Conservation (phyloP, 2,113 vertebrate genomes). For the Tapirus terrestris region DNA sequence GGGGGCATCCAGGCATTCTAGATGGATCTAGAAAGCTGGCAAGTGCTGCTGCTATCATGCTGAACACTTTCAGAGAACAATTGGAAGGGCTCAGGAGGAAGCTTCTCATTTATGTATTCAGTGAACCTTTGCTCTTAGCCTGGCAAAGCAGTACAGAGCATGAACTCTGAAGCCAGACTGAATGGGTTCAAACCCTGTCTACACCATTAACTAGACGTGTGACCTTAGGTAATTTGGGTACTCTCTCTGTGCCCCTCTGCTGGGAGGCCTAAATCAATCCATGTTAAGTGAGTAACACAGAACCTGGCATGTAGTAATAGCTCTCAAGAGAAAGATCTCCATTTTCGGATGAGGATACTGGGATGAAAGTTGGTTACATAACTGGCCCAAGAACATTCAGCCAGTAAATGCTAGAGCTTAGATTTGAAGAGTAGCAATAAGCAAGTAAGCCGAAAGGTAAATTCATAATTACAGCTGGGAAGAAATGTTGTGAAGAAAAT, state of each 20-base stretch:
- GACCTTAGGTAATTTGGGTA: not conserved
- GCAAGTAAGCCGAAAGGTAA: not conserved
- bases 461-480: not conserved
- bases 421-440: conserved; percentile 8
- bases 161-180: not conserved
- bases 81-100: not conserved
- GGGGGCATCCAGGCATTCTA: not conserved
- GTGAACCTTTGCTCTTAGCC: not conserved
- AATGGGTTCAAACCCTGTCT: not conserved
- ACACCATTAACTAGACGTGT: not conserved
- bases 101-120: not conserved
- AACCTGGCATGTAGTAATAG: not conserved
- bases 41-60: not conserved
- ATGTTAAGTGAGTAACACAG: not conserved
- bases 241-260: not conserved
- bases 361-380: not conserved
- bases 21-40: not conserved
- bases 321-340: not conserved
- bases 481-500: not conserved
- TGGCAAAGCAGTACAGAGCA: not conserved
- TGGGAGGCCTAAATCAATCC: not conserved
- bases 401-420: not conserved
- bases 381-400: not conserved
- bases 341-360: not conserved
- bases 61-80: not conserved